These are phyloP conservation scores for Drosophila guanche DNA, from an alignment of 1,140 invertebrate species.

Conservation along the genomic window DNA sequence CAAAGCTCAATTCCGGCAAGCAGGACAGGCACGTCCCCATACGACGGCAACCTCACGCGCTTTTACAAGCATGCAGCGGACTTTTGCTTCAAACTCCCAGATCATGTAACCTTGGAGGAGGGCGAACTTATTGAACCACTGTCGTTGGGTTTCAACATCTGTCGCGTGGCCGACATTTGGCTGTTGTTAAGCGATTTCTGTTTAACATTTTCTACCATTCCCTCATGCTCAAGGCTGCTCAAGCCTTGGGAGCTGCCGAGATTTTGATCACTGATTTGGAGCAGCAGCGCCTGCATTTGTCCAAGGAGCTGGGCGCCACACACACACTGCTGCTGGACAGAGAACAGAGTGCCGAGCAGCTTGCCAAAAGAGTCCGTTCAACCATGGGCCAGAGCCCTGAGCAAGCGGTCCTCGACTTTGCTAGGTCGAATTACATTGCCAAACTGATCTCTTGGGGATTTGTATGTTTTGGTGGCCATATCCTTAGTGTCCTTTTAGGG, in stretches of 20 bases:
- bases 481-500: no score
- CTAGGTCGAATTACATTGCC: constrained; percentile 87
- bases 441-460: constrained; percentile 85
- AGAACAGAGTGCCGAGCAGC: constrained; percentile 86
- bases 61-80: constrained; percentile 96
- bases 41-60: constrained; percentile 92
- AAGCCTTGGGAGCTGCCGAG: constrained; percentile 94
- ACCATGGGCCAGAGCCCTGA: constrained; percentile 89
- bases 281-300: constrained; percentile 90
- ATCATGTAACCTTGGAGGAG: constrained; percentile 95
- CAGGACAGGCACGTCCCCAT: constrained; percentile 92
- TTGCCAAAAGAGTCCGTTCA: constrained; percentile 87
- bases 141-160: constrained; percentile 97
- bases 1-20: constrained; percentile 86
- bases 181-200: no score
- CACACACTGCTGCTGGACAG: constrained; percentile 87
- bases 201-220: background rate
- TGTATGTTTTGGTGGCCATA: constrained; percentile 85
- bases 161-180: constrained; percentile 90
- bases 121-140: constrained; percentile 96
- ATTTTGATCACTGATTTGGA: constrained; percentile 93
- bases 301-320: constrained; percentile 93
- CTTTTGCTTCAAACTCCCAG: constrained; percentile 96
- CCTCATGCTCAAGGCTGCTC: constrained; percentile 85
- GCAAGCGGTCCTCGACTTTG: constrained; percentile 92